phyloP scores from a whole-genome alignment of 2,797 vertebrate genomes.

The Pipistrellus pygmaeus region DNA sequence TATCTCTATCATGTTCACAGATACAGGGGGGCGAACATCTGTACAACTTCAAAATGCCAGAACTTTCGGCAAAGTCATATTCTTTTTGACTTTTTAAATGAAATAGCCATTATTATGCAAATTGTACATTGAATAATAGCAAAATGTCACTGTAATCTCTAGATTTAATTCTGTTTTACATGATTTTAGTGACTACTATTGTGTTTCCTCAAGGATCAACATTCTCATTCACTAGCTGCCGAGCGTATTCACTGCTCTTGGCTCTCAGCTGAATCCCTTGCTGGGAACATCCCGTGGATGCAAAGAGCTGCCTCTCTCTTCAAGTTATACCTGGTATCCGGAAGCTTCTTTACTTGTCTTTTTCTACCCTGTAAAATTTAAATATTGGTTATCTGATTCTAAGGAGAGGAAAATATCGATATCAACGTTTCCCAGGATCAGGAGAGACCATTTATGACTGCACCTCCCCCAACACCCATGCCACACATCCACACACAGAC shows the following conservation, averaged over 20 bases:
- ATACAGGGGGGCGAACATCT: constrained; percentile 77
- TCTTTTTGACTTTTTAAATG: constrained; percentile 46
- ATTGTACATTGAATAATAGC: constrained; percentile 12
- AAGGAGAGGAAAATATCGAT: not conserved
- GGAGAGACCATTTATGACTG: not conserved
- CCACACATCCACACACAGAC: not conserved
- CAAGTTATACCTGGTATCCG: not conserved
- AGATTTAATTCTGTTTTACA: constrained; percentile 10
- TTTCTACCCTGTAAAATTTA: constrained; percentile 33
- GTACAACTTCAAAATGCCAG: constrained; percentile 75
- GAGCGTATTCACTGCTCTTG: not conserved
- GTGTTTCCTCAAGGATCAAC: not conserved
- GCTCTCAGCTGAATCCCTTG: not conserved
- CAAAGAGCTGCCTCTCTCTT: not conserved
- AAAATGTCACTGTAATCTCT: not conserved
- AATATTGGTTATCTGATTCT: constrained; percentile 33
- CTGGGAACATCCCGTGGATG: not conserved
- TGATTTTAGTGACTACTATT: not conserved
- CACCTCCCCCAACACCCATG: too few relatives aligned
- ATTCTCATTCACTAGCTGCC: not conserved
- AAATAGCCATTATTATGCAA: not conserved
- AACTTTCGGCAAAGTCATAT: not conserved
- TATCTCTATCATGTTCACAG: constrained; percentile 86
- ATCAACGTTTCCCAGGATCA: constrained; percentile 10
- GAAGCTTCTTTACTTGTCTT: constrained; percentile 46